Percentiles rank a stretch among this genome's conserved stretches.
Conservation (phyloP, 2,113 vertebrate species). For the Epinephelus fuscoguttatus region DNA sequence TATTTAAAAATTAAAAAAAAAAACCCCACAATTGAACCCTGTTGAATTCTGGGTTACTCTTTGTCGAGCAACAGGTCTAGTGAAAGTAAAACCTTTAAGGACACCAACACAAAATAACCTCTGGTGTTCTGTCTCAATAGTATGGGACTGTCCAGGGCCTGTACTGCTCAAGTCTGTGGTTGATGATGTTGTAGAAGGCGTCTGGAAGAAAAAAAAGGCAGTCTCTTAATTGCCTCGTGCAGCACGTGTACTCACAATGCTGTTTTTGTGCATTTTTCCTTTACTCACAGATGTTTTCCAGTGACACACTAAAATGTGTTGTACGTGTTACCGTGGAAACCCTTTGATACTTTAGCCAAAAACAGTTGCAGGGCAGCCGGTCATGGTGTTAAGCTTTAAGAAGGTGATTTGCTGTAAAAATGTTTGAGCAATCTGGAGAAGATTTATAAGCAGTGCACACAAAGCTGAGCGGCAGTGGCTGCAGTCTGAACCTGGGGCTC, state of each 20-base stretch:
- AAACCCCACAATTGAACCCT: no score
- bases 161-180: slow-evolving; percentile 3
- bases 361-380: slow-evolving; percentile 14
- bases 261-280: slow-evolving; percentile 24
- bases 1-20: no score
- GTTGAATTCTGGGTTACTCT: background rate
- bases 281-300: background rate
- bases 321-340: slow-evolving; percentile 31
- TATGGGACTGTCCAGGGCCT: background rate
- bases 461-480: slow-evolving; percentile 5
- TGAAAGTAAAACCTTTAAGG: background rate
- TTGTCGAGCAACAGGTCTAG: background rate
- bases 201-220: slow-evolving; percentile 34
- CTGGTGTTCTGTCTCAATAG: background rate
- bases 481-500: background rate
- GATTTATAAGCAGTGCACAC: slow-evolving; percentile 35
- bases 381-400: slow-evolving; percentile 31
- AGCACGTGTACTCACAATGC: slow-evolving; percentile 13
- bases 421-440: slow-evolving; percentile 29
- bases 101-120: background rate
- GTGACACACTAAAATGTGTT: slow-evolving; percentile 5
- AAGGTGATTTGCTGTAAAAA: slow-evolving; percentile 49
- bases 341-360: slow-evolving; percentile 8
- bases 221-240: slow-evolving; percentile 17
- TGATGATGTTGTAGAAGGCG: background rate